These are phyloP conservation scores for Ariopsis seemanni DNA, from an alignment of 2,113 vertebrate genomes.

Conservation along the genomic window DNA sequence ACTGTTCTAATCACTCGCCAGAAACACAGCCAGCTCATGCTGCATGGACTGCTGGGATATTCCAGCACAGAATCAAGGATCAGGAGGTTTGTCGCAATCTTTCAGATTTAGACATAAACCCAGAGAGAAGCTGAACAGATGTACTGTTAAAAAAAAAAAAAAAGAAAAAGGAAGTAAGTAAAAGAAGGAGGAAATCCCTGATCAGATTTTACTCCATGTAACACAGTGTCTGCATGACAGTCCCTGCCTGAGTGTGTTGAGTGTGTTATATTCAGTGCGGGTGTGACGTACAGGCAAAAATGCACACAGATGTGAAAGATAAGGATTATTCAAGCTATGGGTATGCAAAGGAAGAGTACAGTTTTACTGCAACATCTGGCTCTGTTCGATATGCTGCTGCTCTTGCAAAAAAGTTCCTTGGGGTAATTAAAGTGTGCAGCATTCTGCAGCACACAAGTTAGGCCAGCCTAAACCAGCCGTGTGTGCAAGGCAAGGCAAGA, in stretches of 20 bases:
- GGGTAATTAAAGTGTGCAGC: constrained; percentile 50
- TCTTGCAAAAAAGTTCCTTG: constrained; percentile 50
- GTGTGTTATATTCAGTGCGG: constrained; percentile 3
- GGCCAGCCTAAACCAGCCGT: constrained; percentile 19
- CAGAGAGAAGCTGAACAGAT: not conserved
- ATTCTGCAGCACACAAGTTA: constrained; percentile 7
- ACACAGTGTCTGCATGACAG: not conserved
- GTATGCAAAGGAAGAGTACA: constrained; percentile 5
- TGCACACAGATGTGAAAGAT: constrained; percentile 30
- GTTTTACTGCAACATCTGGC: constrained; percentile 56
- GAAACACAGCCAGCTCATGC: constrained; percentile 37
- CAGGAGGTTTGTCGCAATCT: not conserved
- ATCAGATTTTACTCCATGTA: not conserved
- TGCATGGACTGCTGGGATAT: constrained; percentile 20
- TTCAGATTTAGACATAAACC: not conserved
- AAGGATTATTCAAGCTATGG: constrained; percentile 12
- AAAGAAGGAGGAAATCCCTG: not conserved
- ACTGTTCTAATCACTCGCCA: constrained; percentile 7
- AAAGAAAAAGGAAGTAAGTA: too few species aligned
- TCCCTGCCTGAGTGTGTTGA: not conserved
- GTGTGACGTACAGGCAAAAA: not conserved
- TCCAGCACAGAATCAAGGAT: not conserved
- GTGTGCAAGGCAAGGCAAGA: constrained; percentile 16
- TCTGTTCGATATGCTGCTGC: constrained; percentile 34
- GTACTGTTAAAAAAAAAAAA: not conserved